phyloP scores from a whole-genome alignment of 2,797 vertebrate species.

The Pipistrellus kuhlii region DNA sequence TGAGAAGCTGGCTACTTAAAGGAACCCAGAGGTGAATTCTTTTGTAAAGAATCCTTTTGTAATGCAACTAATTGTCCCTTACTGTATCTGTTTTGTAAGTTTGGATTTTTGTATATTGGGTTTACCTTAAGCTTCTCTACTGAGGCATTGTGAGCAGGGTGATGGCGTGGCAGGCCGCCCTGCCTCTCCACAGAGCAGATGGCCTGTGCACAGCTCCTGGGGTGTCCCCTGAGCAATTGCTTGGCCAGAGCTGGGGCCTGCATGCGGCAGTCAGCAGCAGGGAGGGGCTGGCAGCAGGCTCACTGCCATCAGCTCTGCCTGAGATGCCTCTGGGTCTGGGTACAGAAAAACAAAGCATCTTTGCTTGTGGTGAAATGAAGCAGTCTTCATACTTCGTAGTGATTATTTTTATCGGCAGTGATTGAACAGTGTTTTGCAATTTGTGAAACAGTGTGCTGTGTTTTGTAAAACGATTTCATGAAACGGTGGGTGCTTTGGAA shows the following conservation, averaged over 20 bases:
- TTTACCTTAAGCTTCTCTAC: slow-evolving; percentile 79
- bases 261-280: not conserved
- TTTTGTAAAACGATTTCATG: slow-evolving; percentile 74
- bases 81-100: slow-evolving; percentile 80
- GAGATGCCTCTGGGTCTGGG: slow-evolving; percentile 45
- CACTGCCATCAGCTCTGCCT: slow-evolving; percentile 46
- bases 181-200: not conserved
- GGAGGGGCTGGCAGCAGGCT: not conserved
- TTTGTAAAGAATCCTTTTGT: slow-evolving; percentile 84
- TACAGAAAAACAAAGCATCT: slow-evolving; percentile 58
- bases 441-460: slow-evolving; percentile 80
- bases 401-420: slow-evolving; percentile 72
- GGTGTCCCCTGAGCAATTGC: not conserved
- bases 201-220: not conserved
- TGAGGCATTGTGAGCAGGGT: slow-evolving; percentile 69
- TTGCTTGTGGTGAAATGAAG: slow-evolving; percentile 73
- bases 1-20: slow-evolving; percentile 75
- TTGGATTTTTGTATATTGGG: slow-evolving; percentile 79
- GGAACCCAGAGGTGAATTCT: slow-evolving; percentile 80
- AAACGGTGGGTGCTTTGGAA: slow-evolving; percentile 66
- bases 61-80: slow-evolving; percentile 79
- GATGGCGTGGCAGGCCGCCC: not conserved
- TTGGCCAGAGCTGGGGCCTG: slow-evolving; percentile 7
- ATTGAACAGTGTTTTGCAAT: slow-evolving; percentile 80
- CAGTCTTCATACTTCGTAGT: slow-evolving; percentile 74